phyloP scores from a whole-genome alignment of 2,888 invertebrate genomes.

The Metopia argyrocephala region DNA sequence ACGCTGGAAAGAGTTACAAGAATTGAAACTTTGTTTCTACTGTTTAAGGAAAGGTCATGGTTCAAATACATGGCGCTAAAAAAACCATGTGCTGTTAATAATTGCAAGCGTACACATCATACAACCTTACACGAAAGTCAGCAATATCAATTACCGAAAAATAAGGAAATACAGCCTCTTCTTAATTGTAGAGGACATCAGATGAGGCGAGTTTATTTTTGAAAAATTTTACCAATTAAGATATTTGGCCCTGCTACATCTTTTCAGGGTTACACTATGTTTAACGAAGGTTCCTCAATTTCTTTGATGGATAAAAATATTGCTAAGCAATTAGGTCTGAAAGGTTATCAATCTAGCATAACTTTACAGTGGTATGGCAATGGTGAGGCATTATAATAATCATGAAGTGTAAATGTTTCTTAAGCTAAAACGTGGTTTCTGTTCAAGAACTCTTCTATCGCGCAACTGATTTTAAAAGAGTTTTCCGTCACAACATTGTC shows the following conservation, averaged over 20 bases:
- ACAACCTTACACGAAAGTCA: neutral
- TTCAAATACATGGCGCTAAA: neutral
- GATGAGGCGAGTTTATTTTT: too few relatives aligned
- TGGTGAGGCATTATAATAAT: constrained; percentile 1
- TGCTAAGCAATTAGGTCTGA: constrained; percentile 32
- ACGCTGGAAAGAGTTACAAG: too few relatives aligned
- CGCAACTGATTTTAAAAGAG: too few relatives aligned
- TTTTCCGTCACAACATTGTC: too few relatives aligned
- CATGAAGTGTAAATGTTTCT: neutral
- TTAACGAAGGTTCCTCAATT: constrained; percentile 12
- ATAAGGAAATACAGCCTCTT: too few relatives aligned
- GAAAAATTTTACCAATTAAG: too few relatives aligned
- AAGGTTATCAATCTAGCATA: constrained; percentile 7
- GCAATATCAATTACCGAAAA: neutral
- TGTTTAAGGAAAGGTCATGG: constrained; percentile 4
- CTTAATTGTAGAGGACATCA: too few relatives aligned
- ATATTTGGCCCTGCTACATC: neutral
- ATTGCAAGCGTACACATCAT: neutral
- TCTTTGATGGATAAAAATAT: too few relatives aligned
- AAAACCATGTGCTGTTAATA: neutral
- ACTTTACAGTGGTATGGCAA: constrained; percentile 22
- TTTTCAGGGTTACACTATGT: constrained; percentile 5
- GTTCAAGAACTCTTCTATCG: too few relatives aligned
- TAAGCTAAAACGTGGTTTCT: neutral
- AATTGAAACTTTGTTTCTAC: neutral